Evolutionary conservation across 1,140 invertebrate species (phyloP), one percentile per base, ranked within the genome.

Genomic region (Tetragonula clypearis): DNA sequence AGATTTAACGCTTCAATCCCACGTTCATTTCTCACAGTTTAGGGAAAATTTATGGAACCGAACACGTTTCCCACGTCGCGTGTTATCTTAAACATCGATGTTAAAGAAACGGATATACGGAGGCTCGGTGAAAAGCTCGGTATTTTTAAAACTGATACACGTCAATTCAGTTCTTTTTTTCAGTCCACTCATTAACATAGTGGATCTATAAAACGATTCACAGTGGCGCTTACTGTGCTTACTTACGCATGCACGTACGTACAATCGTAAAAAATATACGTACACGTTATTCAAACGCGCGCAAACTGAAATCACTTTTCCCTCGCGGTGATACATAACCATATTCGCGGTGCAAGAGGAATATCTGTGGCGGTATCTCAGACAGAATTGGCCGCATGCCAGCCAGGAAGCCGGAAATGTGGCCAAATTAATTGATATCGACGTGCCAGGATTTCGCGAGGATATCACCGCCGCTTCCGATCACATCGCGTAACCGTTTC

Each of bases 361-460:
- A 90, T 90, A 92, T 89, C 84, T 81, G 86, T 89, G 80, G 90
- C 84, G 90, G 35, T 56, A 82, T 88, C 85, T 80, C 69, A 68
- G 23, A 65, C 53, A 86, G 83, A 77, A 89, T 91, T 93, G 92
- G 92, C 87, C 35, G 8, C 0, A 19, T 30, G 87, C 91, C 92
- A 92, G 77, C 56, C 23, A 30, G n/a, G 62, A 35, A 69, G 21
- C 69, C 85, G 80, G 79, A 84, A 89, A 89, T 82, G 87, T 77
- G 86, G 79, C 86, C 89, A 87, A 90, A 93, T 93, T 92, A 93
- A 93, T 93, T 91, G 89, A 91, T 89, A 89, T 90, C 71, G 85
- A 89, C 83, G 85, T 85, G 86, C 49, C 82, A 76, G 82, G 88
- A 88, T 90, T 82, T 87, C 88, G 68, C 78, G 86, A 82, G 53